Percentiles rank a stretch among this genome's conserved stretches.
Evolutionary conservation across 2,888 invertebrate genomes (phyloP).

Genomic region (Dendrolimus pini): DNA sequence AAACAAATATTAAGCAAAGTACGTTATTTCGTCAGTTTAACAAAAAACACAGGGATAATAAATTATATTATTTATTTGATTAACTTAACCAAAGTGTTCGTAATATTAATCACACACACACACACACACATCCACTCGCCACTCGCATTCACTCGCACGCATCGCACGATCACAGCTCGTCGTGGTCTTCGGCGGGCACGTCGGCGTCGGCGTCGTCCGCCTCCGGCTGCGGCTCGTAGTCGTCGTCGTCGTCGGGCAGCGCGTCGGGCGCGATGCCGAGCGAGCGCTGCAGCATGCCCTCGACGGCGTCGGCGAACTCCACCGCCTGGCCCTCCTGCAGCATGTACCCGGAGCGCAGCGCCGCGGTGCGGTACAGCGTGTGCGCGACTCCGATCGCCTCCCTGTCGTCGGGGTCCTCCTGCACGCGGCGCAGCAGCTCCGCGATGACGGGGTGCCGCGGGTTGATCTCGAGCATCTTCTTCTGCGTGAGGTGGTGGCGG

Average conservation of each 20-base stretch:
- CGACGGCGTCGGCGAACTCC: constrained; percentile 93
- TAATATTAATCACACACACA: constrained; percentile 1
- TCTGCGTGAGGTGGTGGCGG: constrained; percentile 92
- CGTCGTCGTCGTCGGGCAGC: constrained; percentile 33
- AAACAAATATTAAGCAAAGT: no score
- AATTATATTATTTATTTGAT: neutral
- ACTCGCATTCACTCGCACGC: constrained; percentile 8
- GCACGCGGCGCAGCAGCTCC: constrained; percentile 89
- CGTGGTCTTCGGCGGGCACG: constrained; percentile 18
- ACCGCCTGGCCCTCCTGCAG: constrained; percentile 78
- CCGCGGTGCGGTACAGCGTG: constrained; percentile 95
- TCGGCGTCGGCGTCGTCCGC: constrained; percentile 20
- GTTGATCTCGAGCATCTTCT: constrained; percentile 98
- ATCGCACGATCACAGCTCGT: constrained; percentile 12
- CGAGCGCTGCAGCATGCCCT: constrained; percentile 89
- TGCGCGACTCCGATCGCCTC: constrained; percentile 82
- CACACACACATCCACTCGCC: neutral
- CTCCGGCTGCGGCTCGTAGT: constrained; percentile 14
- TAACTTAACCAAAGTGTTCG: neutral
- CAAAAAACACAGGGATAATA: neutral
- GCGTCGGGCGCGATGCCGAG: constrained; percentile 88
- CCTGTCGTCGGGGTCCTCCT: constrained; percentile 18
- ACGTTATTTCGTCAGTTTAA: no score
- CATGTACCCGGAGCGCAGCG: constrained; percentile 88
- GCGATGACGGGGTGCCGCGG: constrained; percentile 96